Base-by-base conservation (phyloP, 2,888 invertebrate species). In the Caenorhabditis plicata region DNA sequence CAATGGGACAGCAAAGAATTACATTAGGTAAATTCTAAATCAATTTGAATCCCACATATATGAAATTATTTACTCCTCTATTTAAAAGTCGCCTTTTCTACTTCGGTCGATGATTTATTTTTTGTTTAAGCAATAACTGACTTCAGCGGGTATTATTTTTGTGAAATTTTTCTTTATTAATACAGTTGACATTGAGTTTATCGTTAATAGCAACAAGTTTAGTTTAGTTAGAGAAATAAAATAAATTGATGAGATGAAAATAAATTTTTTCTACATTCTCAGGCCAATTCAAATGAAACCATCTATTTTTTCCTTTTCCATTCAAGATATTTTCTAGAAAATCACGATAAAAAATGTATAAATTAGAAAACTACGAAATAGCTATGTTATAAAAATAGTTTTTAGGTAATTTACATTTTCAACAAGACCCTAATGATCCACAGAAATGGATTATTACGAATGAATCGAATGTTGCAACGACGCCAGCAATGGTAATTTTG, bases 401-500 rank as follows among this genome's bases (percentile, higher is more conserved):
- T 69, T 35, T 51, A 80, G 82, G 78, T 1, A 88, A 88, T 40
- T 62, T 79, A 71, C 88, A 88, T 78, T 86, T 90, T 62, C 90
- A 90, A 75, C 88, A 90, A 77, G 90, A 91, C 76, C 88, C 90
- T 0, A 87, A 86, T 70, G 90, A 91, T 81, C 89, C 90, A 0
- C 87, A 87, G 65, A 90, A 90, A 81, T 91, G 91, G 91, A 80
- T 80, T 27, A 79, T 79, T 54, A 80, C 79, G 5, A 79, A 79
- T 51, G 79, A 80, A 33, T 53, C 40, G 11, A 40, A 51, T 4
- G 22, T 22, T 11, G 20, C 52, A 5, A 27, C 48, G 7, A 17
- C 51, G n/a, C 7, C 35, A 25, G 8, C 17, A 15, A 33, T 20
- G 40, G 40, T 40, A 17, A 11, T 7, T 39, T 15, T 27, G n/a